A percentile compares a stretch with the other conserved stretches of the same genome.
Evolutionary conservation across 2,113 vertebrate species (phyloP).

Genomic region (Nipponia nippon): DNA sequence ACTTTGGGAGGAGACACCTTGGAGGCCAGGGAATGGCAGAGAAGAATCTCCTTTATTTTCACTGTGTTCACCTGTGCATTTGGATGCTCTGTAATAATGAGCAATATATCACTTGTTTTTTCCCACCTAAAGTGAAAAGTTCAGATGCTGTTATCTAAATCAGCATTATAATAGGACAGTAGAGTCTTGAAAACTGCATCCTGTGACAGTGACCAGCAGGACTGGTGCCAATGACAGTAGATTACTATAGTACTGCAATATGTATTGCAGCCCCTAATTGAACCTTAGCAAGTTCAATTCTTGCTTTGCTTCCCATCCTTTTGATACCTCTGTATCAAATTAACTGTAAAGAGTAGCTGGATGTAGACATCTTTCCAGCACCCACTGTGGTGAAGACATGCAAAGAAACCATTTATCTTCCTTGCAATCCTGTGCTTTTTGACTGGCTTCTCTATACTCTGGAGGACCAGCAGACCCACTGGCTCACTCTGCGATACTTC

Average conservation of each 20-base stretch:
- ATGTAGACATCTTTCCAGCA: slow-evolving; percentile 13
- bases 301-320: slow-evolving; percentile 56
- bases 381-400: not conserved
- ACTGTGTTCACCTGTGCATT: not conserved
- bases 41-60: not conserved
- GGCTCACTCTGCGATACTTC: not conserved
- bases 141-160: not conserved
- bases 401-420: slow-evolving; percentile 2
- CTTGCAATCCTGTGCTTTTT: not conserved
- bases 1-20: not conserved
- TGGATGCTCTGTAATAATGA: not conserved
- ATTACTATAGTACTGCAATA: not conserved
- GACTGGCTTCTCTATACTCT: not conserved
- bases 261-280: not conserved
- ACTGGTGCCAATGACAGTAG: not conserved
- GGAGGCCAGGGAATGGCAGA: not conserved
- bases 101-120: not conserved
- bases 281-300: not conserved
- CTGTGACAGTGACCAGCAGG: not conserved
- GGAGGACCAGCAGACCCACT: not conserved
- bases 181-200: not conserved
- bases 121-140: not conserved
- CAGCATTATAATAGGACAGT: not conserved
- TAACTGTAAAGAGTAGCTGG: slow-evolving; percentile 19
- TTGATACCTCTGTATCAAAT: slow-evolving; percentile 29